Evolutionary conservation across 2,888 invertebrate genomes (phyloP), one percentile per base, ranked within the genome.

Genomic region (Tridacna gigas): DNA sequence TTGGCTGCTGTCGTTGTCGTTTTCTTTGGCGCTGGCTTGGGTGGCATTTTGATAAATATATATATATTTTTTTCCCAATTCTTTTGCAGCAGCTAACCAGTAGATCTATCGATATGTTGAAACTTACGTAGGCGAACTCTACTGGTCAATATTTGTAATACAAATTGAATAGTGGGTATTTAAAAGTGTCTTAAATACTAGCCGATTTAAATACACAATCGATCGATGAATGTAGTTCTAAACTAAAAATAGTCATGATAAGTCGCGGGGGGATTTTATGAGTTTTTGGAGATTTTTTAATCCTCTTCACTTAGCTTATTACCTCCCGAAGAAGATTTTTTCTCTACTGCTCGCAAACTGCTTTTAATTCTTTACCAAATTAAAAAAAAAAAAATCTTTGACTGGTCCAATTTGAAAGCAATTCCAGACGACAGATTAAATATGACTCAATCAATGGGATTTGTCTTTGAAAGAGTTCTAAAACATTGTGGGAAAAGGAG

Each of bases 41-140:
- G 78, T 63, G 78, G 78, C 80, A 80, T 75, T 67, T 56, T 83
- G 3, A 63, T n/a, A n/a, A n/a, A n/a, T n/a, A n/a, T n/a, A n/a
- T n/a, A n/a, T n/a, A n/a, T n/a, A 13, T 51, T n/a, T 71, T 0
- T 51, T 51, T 4, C 18, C 12, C 28, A 28, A 5, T 25, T 65
- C 15, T 67, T 22, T 12, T 20, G 3, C 20, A 22, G 15, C 7
- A 22, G 7, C 7, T 4, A 37, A 37, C 2, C 37, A 60, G 18
- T n/a, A 1, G 2, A 18, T 9, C 9, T 60, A 4, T 2, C 9
- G n/a, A 4, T 60, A n/a, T n/a, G n/a, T n/a, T n/a, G n/a, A 2
- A 60, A 18, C 18, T n/a, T 3, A 20, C 60, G 20, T 60, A 5
- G 18, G 60, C 60, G 60, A 60, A 20, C 60, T n/a, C 18, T 20